Evolutionary conservation across 1,140 invertebrate species (phyloP).

Genomic region (Portunus trituberculatus): DNA sequence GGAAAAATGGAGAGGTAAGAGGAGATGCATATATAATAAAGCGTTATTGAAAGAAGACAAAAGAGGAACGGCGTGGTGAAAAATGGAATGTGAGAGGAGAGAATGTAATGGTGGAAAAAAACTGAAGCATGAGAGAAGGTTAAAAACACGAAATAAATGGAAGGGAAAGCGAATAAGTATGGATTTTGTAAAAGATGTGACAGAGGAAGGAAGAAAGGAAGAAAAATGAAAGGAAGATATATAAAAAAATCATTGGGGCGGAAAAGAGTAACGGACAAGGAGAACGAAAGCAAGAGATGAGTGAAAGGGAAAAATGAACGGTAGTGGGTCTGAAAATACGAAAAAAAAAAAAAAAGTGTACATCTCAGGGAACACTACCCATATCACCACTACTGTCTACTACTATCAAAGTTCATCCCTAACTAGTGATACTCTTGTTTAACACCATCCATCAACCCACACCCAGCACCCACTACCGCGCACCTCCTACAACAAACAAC

Average conservation of each 20-base stretch:
- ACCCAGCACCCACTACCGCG: background rate
- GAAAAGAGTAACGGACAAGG: background rate
- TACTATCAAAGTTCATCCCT: no score
- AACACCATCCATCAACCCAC: background rate
- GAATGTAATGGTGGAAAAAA: no score
- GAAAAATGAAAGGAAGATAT: background rate
- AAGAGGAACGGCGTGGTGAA: background rate
- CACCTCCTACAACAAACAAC: background rate
- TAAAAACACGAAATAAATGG: background rate
- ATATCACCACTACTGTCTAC: no score
- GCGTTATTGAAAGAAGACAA: background rate
- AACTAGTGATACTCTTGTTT: no score
- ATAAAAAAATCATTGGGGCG: background rate
- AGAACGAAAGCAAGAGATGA: background rate
- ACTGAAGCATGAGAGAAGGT: background rate
- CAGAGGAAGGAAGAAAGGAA: background rate
- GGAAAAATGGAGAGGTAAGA: conserved; percentile 46
- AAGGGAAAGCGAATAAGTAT: background rate
- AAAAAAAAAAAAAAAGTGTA: background rate
- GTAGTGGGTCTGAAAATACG: background rate
- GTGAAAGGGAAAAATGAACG: background rate
- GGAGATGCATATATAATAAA: background rate
- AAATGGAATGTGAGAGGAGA: no score
- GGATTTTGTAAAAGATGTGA: background rate
- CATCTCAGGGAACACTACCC: background rate